Conservation (phyloP, 2,113 vertebrate species). For the Ceuthmochares aereus region DNA sequence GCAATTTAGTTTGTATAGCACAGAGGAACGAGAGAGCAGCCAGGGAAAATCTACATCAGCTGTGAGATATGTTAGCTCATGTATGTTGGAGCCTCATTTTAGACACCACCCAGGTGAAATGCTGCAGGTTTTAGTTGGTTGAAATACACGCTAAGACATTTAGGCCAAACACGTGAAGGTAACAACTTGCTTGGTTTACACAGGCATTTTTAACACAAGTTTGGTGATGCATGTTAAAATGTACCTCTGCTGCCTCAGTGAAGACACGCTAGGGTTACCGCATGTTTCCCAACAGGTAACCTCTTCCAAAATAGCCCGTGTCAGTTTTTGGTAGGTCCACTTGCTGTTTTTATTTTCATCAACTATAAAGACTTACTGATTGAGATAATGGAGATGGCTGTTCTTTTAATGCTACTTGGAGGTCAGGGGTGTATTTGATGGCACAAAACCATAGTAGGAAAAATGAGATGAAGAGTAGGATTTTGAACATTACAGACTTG, state of each 20-base stretch:
- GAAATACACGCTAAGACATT: neutral
- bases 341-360: neutral
- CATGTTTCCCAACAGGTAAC: neutral
- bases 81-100: neutral
- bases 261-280: neutral
- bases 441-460: neutral
- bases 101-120: neutral
- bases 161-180: neutral
- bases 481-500: neutral
- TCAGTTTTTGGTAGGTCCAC: neutral
- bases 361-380: neutral
- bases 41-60: neutral
- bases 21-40: neutral
- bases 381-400: neutral
- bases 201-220: neutral
- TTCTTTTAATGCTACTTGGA: neutral
- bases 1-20: neutral
- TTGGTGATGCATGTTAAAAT: neutral
- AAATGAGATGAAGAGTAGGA: neutral
- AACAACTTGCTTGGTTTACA: neutral
- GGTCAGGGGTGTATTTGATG: neutral
- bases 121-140: neutral
- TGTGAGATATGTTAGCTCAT: neutral
- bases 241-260: rapidly evolving
- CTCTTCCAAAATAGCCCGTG: neutral